These are phyloP conservation scores for Artibeus jamaicensis DNA, from an alignment of 2,797 vertebrate species.

Conservation along the genomic window DNA sequence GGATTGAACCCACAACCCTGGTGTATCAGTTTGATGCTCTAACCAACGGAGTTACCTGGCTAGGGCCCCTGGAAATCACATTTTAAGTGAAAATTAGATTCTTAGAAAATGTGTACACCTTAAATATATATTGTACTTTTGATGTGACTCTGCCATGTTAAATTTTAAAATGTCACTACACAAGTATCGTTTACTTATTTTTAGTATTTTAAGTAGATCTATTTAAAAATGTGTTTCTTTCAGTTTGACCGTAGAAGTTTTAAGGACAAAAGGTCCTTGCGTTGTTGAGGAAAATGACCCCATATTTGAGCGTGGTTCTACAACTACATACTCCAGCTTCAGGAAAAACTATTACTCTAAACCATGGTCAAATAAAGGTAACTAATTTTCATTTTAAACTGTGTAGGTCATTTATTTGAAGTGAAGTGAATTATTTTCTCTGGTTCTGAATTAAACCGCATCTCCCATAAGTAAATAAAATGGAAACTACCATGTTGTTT, in stretches of 20 bases:
- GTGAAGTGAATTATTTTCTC: not conserved
- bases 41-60: not conserved
- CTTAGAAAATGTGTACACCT: not conserved
- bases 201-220: not conserved
- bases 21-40: not conserved
- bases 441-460: not conserved
- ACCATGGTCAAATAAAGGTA: slow-evolving; percentile 95
- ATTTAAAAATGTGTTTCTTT: slow-evolving; percentile 71
- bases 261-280: slow-evolving; percentile 91
- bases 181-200: slow-evolving; percentile 11
- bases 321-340: slow-evolving; percentile 98
- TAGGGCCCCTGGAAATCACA: not conserved
- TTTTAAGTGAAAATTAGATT: slow-evolving; percentile 33
- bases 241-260: slow-evolving; percentile 97
- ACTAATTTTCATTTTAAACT: slow-evolving; percentile 40
- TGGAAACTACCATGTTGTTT: not conserved
- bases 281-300: slow-evolving; percentile 91
- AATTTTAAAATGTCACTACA: slow-evolving; percentile 32
- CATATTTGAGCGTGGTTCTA: slow-evolving; percentile 97
- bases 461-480: not conserved
- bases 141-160: not conserved
- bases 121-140: slow-evolving; percentile 14
- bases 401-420: slow-evolving; percentile 39
- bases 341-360: slow-evolving; percentile 91
- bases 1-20: not conserved